Conservation (phyloP, 2,888 invertebrate genomes). For the Alloscopus bannaensis region DNA sequence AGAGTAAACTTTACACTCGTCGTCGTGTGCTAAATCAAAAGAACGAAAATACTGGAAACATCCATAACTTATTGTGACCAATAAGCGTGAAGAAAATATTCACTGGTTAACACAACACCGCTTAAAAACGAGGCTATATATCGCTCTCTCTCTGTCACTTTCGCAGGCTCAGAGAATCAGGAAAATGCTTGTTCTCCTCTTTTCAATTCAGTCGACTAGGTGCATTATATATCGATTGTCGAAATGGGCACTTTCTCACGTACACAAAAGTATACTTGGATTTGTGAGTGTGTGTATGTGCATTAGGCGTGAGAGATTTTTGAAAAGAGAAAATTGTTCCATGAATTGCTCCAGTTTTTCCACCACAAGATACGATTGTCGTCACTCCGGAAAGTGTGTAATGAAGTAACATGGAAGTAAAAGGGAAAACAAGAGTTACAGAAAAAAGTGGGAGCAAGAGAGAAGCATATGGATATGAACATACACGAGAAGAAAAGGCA, state of each 20-base stretch:
- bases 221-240: no score
- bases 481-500: no score
- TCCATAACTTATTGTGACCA: slow-evolving; percentile 31
- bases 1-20: slow-evolving; percentile 14
- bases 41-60: slow-evolving; percentile 11
- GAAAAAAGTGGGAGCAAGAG: slow-evolving; percentile 16
- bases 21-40: slow-evolving; percentile 4
- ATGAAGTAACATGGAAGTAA: background rate
- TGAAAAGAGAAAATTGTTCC: slow-evolving; percentile 30
- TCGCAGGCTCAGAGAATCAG: background rate
- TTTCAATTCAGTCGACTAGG: no score
- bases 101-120: slow-evolving; percentile 24
- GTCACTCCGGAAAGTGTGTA: slow-evolving; percentile 19
- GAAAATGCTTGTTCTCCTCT: no score
- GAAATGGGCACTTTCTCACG: no score
- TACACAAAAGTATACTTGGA: no score
- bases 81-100: slow-evolving; percentile 45
- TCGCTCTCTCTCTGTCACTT: no score
- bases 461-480: no score
- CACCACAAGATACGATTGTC: slow-evolving; percentile 1
- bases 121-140: no score
- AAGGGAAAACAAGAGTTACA: slow-evolving; percentile 18
- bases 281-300: no score
- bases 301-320: slow-evolving; percentile 13
- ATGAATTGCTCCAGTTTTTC: slow-evolving; percentile 39